Percentiles rank a stretch among this genome's conserved stretches.
phyloP scores from a whole-genome alignment of 2,888 invertebrate species.

The Stegophylla sp. region DNA sequence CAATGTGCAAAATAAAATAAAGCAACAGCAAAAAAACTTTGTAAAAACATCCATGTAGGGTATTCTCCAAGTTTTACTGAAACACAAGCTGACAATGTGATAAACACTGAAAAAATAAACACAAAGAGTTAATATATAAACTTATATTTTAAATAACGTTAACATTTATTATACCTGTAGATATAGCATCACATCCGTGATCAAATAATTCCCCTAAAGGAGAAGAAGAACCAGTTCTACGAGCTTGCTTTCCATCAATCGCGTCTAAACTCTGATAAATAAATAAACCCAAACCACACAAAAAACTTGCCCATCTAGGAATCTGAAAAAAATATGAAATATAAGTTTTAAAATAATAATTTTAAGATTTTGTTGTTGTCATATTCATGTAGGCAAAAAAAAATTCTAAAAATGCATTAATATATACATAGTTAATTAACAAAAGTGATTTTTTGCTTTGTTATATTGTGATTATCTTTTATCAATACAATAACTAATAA shows the following conservation, averaged over 20 bases:
- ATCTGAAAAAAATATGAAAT: slow-evolving; percentile 67
- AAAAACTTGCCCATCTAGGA: slow-evolving; percentile 90
- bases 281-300: slow-evolving; percentile 93
- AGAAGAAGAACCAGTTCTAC: slow-evolving; percentile 88
- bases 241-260: slow-evolving; percentile 98
- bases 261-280: slow-evolving; percentile 98
- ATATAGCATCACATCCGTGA: slow-evolving; percentile 98
- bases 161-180: slow-evolving; percentile 71
- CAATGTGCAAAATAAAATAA: slow-evolving; percentile 99
- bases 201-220: slow-evolving; percentile 98
- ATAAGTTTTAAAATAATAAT: background rate
- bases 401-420: too few relatives aligned
- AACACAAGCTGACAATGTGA: slow-evolving; percentile 93
- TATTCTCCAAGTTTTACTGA: slow-evolving; percentile 90
- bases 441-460: too few relatives aligned
- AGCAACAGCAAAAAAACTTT: slow-evolving; percentile 92
- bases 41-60: slow-evolving; percentile 93
- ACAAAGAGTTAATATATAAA: background rate
- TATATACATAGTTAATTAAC: too few relatives aligned
- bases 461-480: too few relatives aligned
- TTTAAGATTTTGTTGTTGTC: background rate
- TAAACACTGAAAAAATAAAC: slow-evolving; percentile 75
- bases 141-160: background rate
- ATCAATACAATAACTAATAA: too few relatives aligned
- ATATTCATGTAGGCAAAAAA: too few relatives aligned